These are phyloP conservation scores for Lithobates sylvaticus DNA, from an alignment of 2,797 vertebrate genomes.

Conservation along the genomic window DNA sequence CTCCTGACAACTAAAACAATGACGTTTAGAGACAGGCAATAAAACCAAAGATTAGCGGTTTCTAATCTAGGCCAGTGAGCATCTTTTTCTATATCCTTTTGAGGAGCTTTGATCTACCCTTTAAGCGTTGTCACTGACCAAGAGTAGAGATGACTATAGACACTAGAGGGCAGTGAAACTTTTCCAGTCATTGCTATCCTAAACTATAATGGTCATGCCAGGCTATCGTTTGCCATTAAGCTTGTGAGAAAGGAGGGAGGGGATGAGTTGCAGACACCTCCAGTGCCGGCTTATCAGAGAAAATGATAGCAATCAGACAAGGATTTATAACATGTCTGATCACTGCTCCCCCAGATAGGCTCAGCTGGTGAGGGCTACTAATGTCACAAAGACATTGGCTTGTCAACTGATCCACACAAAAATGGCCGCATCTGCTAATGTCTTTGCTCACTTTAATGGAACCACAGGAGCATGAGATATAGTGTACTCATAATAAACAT, in stretches of 20 bases:
- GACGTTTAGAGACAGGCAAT: slow-evolving; percentile 63
- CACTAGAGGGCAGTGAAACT: neutral
- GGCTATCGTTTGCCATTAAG: neutral
- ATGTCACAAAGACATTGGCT: too few relatives aligned
- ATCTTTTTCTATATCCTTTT: slow-evolving; percentile 48
- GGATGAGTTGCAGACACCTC: neutral
- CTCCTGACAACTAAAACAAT: slow-evolving; percentile 62
- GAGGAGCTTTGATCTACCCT: slow-evolving; percentile 49
- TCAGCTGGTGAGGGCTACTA: neutral
- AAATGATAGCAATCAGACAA: neutral
- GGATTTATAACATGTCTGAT: neutral
- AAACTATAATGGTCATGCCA: neutral
- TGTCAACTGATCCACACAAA: too few relatives aligned
- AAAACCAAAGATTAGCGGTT: slow-evolving; percentile 63
- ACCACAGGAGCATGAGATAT: neutral
- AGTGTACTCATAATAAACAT: neutral
- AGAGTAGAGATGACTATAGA: neutral
- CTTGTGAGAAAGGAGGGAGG: neutral
- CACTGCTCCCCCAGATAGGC: neutral
- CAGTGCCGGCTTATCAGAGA: neutral
- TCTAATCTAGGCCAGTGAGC: slow-evolving; percentile 52
- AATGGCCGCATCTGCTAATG: neutral
- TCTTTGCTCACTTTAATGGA: neutral
- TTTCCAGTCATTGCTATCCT: neutral
- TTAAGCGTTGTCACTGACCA: slow-evolving; percentile 29